These are phyloP conservation scores for Tiphia femorata DNA, from an alignment of 2,888 invertebrate species.

Conservation along the genomic window DNA sequence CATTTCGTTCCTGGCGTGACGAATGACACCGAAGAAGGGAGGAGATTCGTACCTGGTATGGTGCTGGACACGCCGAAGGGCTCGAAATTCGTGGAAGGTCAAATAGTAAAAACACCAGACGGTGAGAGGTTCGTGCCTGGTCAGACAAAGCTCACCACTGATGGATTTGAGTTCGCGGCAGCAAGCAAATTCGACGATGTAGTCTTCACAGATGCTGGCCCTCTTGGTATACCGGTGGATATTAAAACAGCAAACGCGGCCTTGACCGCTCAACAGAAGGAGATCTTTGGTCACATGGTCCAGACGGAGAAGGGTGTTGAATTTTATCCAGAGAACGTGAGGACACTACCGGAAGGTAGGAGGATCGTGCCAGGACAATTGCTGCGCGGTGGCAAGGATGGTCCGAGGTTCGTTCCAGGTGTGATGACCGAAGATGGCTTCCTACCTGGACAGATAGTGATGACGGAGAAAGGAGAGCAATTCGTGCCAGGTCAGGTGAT, in stretches of 20 bases:
- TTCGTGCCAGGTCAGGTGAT: constrained; percentile 81
- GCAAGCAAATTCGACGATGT: constrained; percentile 74
- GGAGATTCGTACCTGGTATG: constrained; percentile 75
- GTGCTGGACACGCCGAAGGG: constrained; percentile 76
- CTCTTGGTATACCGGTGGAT: constrained; percentile 74
- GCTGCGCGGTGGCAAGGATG: constrained; percentile 74
- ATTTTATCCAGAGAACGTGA: constrained; percentile 74
- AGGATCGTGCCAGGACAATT: constrained; percentile 76
- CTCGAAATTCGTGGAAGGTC: constrained; percentile 77
- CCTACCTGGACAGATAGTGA: constrained; percentile 78
- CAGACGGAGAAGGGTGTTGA: constrained; percentile 77
- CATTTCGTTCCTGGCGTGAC: constrained; percentile 76
- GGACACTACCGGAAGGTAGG: constrained; percentile 71
- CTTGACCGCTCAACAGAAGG: constrained; percentile 64
- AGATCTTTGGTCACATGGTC: constrained; percentile 77
- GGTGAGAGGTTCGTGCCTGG: constrained; percentile 78
- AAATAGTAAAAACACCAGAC: constrained; percentile 73
- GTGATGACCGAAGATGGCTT: constrained; percentile 78
- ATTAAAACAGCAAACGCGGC: constrained; percentile 70
- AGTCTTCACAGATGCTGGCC: constrained; percentile 71
- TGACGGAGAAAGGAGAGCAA: constrained; percentile 78
- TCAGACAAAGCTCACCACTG: constrained; percentile 68
- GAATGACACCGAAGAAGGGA: constrained; percentile 62
- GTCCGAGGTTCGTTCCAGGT: constrained; percentile 79
- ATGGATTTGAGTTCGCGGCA: constrained; percentile 74